Evolutionary conservation across 2,113 vertebrate species (phyloP).

Genomic region (Paedocypris sp.): DNA sequence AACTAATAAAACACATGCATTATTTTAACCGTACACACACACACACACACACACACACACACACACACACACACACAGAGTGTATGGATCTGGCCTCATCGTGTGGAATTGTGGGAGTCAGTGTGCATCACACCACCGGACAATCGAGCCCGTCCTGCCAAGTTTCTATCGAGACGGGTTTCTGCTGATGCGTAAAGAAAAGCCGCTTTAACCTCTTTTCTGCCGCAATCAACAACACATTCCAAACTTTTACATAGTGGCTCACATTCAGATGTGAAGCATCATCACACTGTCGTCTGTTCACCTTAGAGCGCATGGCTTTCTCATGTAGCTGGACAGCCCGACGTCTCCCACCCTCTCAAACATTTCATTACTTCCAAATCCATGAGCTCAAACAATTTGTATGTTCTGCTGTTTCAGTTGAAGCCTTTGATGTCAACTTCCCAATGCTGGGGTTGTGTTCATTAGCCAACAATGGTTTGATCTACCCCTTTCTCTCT

Average conservation of each 20-base stretch:
- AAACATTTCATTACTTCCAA: constrained; percentile 56
- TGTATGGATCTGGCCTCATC: too few relatives aligned
- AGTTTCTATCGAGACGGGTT: constrained; percentile 23
- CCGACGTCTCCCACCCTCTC: constrained; percentile 39
- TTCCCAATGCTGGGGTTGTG: constrained; percentile 38
- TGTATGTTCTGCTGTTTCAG: constrained; percentile 53
- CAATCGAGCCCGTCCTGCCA: not conserved
- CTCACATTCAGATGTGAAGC: constrained; percentile 13
- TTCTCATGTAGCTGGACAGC: too few relatives aligned
- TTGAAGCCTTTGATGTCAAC: constrained; percentile 53
- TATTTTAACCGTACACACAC: too few relatives aligned
- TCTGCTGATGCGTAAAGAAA: constrained; percentile 25
- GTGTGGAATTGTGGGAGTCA: not conserved
- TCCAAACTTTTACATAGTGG: not conserved
- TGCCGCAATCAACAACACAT: too few relatives aligned
- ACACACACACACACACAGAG: too few relatives aligned
- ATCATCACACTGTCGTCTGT: not conserved
- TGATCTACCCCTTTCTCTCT: too few relatives aligned
- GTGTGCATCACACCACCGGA: constrained; percentile 2
- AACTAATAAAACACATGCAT: too few relatives aligned
- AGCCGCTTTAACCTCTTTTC: constrained; percentile 5
- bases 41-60: too few relatives aligned
- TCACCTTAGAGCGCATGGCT: too few relatives aligned
- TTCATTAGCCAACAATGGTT: constrained; percentile 50
- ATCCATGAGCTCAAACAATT: constrained; percentile 55